Base-by-base conservation (phyloP, 2,113 vertebrate species). In the Protomyctophum bolini region DNA sequence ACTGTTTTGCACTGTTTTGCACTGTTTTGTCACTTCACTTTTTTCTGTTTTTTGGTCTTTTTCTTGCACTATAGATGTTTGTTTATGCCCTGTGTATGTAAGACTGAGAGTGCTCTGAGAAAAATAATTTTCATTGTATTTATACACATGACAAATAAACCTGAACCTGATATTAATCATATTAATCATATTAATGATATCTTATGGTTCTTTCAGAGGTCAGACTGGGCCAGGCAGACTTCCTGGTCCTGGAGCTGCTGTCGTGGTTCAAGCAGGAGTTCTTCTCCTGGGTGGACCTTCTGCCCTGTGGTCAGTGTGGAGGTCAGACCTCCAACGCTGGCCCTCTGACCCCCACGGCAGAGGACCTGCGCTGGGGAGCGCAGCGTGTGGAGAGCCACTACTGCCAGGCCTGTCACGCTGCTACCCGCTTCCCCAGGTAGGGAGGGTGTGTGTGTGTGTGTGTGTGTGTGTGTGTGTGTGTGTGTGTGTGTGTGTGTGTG, bases 241-340 rank as follows among this genome's bases (percentile, higher is more conserved):
- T 98, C 81, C 81, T 99, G 83, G 73, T 98, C 84, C 82, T 99
- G 84, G 97, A 98, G 84, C 89, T 99, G 68, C 90, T 98, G 60
- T 83, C 92, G 21, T 99, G 98, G 98, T 99, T 98, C 92, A 99
- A 99, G 83, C 86, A 87, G 66, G 91, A 95, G 46, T 99, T 98
- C 93, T 99, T 98, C 85, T 91, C 79, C 6, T 99, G 98, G 98
- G 96, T 99, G 48, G 87, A 98, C 91, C 87, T 52, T 66, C 84
- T 98, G 65, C 89, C 91, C 15, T 99, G 98, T 83, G 92, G 84
- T 69, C 91, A 66, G 11, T 99, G 98, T 79, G 93, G 93, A 75
- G 95, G 95, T 14, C 59, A 76, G 2, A 99, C 98, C 11, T 84
- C 91, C 58, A 64, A 89, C 48, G 79, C 84, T 51, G 83, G 82